These are phyloP conservation scores for Sphenodon punctatus DNA, from an alignment of 2,797 vertebrate genomes.

Conservation along the genomic window DNA sequence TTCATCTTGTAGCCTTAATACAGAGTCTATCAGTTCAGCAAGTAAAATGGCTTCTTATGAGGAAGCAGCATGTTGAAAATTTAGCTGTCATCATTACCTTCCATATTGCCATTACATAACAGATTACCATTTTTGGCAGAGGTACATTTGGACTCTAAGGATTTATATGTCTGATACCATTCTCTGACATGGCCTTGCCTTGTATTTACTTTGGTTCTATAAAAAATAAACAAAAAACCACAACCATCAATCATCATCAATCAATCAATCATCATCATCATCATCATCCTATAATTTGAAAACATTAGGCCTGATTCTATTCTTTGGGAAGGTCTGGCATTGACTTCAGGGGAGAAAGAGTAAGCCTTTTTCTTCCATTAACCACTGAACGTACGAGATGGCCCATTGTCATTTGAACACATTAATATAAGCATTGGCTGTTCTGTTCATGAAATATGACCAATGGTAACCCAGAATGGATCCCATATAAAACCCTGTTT, in stretches of 20 bases:
- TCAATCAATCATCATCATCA: too few relatives aligned
- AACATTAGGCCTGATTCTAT: not conserved
- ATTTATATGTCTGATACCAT: not conserved
- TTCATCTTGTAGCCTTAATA: rapidly evolving
- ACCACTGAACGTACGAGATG: too few relatives aligned
- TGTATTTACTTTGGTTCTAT: not conserved
- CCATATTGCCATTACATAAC: not conserved
- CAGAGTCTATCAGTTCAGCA: not conserved
- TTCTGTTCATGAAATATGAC: slow-evolving; percentile 18
- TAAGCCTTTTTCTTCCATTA: not conserved
- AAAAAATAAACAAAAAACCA: too few relatives aligned
- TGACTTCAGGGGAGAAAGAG: not conserved
- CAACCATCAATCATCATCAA: too few relatives aligned
- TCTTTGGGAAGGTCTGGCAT: not conserved
- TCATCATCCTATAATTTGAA: too few relatives aligned
- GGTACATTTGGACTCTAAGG: not conserved
- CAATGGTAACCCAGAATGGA: not conserved
- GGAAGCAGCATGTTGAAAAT: not conserved
- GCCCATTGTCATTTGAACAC: too few relatives aligned
- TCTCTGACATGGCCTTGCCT: not conserved
- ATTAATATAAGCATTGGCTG: too few relatives aligned
- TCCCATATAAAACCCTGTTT: not conserved
- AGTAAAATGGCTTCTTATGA: not conserved
- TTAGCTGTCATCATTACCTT: not conserved
- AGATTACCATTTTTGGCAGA: not conserved